A percentile compares a stretch with the other conserved stretches of the same genome.
Conservation (phyloP, 2,797 vertebrate species). For the Diglossa cyanea region DNA sequence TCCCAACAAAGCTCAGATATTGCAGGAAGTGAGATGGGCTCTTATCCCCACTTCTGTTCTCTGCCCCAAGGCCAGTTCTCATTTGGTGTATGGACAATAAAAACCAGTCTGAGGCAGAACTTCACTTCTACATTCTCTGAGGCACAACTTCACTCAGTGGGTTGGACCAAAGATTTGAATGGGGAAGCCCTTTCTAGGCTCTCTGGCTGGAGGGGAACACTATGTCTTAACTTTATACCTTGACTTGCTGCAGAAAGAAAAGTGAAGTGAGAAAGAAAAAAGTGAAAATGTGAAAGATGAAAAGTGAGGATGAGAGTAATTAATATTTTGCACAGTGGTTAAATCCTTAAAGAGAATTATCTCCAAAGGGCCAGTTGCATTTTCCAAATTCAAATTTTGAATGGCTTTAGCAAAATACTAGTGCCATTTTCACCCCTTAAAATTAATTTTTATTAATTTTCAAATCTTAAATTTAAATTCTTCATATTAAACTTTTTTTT, state of each 20-base stretch:
- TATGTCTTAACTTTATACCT: background rate
- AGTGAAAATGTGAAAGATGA: background rate
- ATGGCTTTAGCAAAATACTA: background rate
- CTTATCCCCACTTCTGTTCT: background rate
- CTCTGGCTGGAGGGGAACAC: fast-evolving
- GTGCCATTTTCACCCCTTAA: background rate
- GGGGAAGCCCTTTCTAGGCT: background rate
- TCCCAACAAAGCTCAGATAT: background rate
- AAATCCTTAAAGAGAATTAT: background rate
- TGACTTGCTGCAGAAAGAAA: background rate
- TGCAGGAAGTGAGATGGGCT: background rate
- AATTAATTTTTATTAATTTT: background rate
- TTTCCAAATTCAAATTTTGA: background rate
- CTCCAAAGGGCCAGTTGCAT: background rate
- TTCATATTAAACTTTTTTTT: background rate
- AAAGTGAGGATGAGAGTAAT: background rate
- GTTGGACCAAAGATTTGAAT: background rate
- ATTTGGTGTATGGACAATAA: background rate
- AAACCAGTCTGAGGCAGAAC: background rate
- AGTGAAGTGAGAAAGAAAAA: background rate
- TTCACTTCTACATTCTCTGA: background rate
- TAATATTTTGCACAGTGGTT: background rate
- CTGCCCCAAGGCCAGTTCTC: background rate
- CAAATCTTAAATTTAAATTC: background rate
- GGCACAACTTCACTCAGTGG: background rate